A percentile compares a stretch with the other conserved stretches of the same genome.
Conservation (phyloP, 2,888 invertebrate species). For the Alentia gelatinosa region DNA sequence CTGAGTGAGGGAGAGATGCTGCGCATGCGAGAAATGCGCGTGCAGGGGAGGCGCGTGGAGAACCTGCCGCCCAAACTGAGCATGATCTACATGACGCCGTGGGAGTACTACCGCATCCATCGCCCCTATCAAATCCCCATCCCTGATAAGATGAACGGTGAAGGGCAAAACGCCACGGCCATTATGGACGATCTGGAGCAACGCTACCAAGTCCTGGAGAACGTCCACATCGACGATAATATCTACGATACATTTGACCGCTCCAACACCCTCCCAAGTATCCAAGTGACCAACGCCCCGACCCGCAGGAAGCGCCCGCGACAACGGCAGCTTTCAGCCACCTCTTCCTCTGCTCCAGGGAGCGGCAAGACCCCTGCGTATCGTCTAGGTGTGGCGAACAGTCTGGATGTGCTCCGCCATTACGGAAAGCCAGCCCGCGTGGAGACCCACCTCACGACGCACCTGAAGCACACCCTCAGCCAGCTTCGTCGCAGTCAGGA, state of each 20-base stretch:
- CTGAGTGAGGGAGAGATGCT: constrained; percentile 35
- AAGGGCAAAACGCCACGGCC: background rate
- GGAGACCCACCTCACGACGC: constrained; percentile 54
- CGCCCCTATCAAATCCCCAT: background rate
- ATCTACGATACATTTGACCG: constrained; percentile 61
- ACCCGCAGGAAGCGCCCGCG: background rate
- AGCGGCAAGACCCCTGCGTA: constrained; percentile 15
- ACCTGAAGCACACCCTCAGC: constrained; percentile 57
- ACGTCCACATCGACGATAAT: constrained; percentile 55
- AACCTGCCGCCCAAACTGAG: constrained; percentile 14
- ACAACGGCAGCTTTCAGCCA: background rate
- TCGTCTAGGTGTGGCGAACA: constrained; percentile 59
- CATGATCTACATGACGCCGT: constrained; percentile 49
- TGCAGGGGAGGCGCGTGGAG: background rate
- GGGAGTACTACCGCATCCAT: constrained; percentile 44
- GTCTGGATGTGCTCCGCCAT: constrained; percentile 57
- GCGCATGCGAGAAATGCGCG: background rate
- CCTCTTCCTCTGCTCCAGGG: background rate
- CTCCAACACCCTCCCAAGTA: constrained; percentile 59
- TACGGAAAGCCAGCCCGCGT: constrained; percentile 55
- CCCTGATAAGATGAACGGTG: background rate
- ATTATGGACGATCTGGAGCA: background rate
- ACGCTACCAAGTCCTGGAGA: background rate
- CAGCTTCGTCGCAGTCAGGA: constrained; percentile 54
- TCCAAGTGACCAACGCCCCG: constrained; percentile 39